Percentiles rank a stretch among this genome's conserved stretches.
phyloP scores from a whole-genome alignment of 2,113 vertebrate species.

The Siphamia tubifer region DNA sequence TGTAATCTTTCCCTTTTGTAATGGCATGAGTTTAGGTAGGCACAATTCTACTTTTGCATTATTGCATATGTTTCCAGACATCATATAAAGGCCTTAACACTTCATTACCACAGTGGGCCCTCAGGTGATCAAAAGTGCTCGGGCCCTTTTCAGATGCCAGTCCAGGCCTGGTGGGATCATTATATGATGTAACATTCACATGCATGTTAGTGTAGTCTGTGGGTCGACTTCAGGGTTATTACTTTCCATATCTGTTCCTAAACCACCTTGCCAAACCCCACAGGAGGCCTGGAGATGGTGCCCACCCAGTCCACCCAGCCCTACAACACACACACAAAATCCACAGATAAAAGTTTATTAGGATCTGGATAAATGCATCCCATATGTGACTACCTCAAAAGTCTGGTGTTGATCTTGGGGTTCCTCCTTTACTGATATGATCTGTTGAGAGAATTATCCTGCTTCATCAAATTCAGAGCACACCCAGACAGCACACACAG shows the following conservation, averaged over 20 bases:
- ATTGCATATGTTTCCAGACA: no score
- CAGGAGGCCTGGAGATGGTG: conserved; percentile 51
- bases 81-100: no score
- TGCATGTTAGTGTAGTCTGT: background rate
- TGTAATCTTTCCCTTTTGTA: no score
- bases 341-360: conserved; percentile 80
- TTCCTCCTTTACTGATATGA: conserved; percentile 77
- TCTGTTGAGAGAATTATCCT: conserved; percentile 73
- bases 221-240: conserved; percentile 18
- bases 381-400: conserved; percentile 76
- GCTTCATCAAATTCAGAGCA: conserved; percentile 81
- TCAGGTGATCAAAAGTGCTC: no score
- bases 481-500: conserved; percentile 48
- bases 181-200: background rate
- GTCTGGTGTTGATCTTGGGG: conserved; percentile 77
- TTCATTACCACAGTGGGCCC: no score
- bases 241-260: conserved; percentile 41
- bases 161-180: background rate
- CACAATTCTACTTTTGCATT: no score
- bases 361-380: conserved; percentile 79
- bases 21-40: no score
- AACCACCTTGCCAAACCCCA: conserved; percentile 37
- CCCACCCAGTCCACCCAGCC: conserved; percentile 47
- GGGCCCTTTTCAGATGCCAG: no score
- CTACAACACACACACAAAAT: conserved; percentile 54